These are phyloP conservation scores for Mobula birostris DNA, from an alignment of 2,113 vertebrate species.

Conservation along the genomic window DNA sequence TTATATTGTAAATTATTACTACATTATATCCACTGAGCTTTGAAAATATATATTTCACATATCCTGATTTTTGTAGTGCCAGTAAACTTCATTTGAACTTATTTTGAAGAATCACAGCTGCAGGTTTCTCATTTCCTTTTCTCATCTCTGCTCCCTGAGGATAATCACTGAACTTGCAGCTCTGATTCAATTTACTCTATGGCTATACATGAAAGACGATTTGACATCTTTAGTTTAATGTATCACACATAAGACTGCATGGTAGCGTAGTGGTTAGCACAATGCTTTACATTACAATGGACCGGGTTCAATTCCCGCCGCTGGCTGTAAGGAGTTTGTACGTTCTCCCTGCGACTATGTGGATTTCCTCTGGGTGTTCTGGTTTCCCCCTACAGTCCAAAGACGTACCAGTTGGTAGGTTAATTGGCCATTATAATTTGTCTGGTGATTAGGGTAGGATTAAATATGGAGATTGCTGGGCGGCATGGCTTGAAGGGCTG, in stretches of 20 bases:
- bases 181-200: not conserved
- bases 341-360: too few species aligned
- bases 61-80: not conserved
- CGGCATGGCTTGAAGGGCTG: too few species aligned
- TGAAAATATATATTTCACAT: not conserved
- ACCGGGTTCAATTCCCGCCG: too few species aligned
- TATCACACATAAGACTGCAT: not conserved
- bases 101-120: not conserved
- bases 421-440: too few species aligned
- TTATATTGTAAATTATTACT: not conserved
- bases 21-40: not conserved
- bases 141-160: not conserved
- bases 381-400: too few species aligned
- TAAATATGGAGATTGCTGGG: too few species aligned
- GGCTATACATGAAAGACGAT: not conserved
- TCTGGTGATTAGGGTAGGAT: too few species aligned
- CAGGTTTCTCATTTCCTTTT: not conserved
- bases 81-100: not conserved
- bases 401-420: too few species aligned
- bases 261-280: too few species aligned
- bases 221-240: not conserved
- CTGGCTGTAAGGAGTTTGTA: too few species aligned
- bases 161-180: not conserved
- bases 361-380: too few species aligned
- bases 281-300: too few species aligned